Evolutionary conservation across 2,797 vertebrate species (phyloP).

Genomic region (Enteromius thamalakanensis): DNA sequence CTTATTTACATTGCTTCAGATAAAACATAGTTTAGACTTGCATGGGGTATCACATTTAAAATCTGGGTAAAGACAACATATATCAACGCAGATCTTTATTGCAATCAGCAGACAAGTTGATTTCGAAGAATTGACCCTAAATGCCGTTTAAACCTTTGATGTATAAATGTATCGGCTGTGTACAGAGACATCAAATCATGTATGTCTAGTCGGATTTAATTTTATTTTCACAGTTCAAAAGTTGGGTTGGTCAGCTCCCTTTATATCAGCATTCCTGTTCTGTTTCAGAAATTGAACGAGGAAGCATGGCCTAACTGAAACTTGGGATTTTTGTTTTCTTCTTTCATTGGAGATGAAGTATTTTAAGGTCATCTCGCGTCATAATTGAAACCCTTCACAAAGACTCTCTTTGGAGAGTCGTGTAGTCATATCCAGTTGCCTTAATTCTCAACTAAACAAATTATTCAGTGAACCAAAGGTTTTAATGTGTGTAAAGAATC

Average conservation of each 20-base stretch:
- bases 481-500: background rate
- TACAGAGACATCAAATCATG: background rate
- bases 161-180: background rate
- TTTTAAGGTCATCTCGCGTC: background rate
- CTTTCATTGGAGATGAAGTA: slow-evolving; percentile 1
- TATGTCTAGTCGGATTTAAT: background rate
- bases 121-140: background rate
- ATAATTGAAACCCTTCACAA: slow-evolving; percentile 26
- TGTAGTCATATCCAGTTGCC: background rate
- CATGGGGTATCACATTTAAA: background rate
- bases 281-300: background rate
- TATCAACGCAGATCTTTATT: background rate
- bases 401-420: background rate
- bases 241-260: background rate
- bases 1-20: background rate
- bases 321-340: background rate
- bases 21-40: background rate
- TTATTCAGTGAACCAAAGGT: background rate
- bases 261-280: slow-evolving; percentile 25
- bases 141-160: background rate
- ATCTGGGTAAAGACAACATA: background rate
- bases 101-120: background rate
- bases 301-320: background rate
- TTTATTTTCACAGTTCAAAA: slow-evolving; percentile 11
- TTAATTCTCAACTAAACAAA: background rate